Conservation (phyloP, 1,140 invertebrate species). For the Steinernema feltiae region DNA sequence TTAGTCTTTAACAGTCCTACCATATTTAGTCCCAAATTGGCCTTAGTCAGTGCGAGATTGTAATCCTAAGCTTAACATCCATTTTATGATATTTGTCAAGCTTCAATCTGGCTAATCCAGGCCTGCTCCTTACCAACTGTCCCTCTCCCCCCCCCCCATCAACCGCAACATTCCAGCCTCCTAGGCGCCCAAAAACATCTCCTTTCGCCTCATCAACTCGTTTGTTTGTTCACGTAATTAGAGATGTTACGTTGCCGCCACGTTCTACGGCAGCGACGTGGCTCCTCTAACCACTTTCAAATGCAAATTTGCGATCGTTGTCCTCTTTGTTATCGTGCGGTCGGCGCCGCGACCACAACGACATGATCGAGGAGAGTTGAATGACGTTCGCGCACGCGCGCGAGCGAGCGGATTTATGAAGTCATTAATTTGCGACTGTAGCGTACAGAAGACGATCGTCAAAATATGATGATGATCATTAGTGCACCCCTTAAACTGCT, state of each 20-base stretch:
- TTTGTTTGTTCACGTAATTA: not conserved
- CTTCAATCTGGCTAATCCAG: too few relatives aligned
- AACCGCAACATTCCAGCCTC: too few relatives aligned
- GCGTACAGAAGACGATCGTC: too few relatives aligned
- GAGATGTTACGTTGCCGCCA: not conserved
- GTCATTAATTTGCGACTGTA: not conserved
- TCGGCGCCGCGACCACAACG: too few relatives aligned
- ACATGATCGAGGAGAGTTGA: not conserved
- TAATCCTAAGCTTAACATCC: too few relatives aligned
- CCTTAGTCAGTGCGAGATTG: too few relatives aligned
- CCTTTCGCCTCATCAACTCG: not conserved
- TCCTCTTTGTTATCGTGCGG: not conserved
- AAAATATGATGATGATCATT: too few relatives aligned
- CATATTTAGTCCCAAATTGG: not conserved
- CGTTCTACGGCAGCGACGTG: not conserved
- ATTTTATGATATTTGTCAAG: too few relatives aligned
- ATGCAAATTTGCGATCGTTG: slow-evolving; percentile 1
- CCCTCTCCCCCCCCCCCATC: not conserved
- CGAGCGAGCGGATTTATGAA: not conserved
- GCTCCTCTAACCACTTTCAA: slow-evolving; percentile 4
- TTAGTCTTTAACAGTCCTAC: not conserved
- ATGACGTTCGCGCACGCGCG: not conserved
- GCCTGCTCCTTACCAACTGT: not conserved
- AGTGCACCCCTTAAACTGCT: not conserved
- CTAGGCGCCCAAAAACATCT: not conserved